Evolutionary conservation across 2,797 vertebrate species (phyloP).

Genomic region (Lithobates sylvaticus): DNA sequence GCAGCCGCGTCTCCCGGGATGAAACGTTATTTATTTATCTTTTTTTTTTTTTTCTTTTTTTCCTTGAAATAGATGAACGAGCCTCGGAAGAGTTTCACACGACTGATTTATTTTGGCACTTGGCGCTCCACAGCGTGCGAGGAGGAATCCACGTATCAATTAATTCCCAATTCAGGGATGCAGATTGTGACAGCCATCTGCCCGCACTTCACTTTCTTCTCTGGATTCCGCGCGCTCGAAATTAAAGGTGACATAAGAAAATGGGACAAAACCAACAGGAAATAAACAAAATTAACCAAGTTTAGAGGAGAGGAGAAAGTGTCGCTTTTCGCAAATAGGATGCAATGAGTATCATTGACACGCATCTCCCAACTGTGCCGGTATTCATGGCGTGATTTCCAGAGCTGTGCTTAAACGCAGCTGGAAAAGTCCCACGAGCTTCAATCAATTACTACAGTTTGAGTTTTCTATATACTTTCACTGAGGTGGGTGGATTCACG

Average conservation of each 20-base stretch:
- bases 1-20: slow-evolving; percentile 21
- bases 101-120: slow-evolving; percentile 60
- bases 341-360: too few relatives aligned
- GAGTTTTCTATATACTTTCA: too few relatives aligned
- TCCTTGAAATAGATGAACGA: slow-evolving; percentile 53
- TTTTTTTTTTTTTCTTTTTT: slow-evolving; percentile 24
- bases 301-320: too few relatives aligned
- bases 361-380: too few relatives aligned
- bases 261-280: slow-evolving; percentile 3
- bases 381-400: too few relatives aligned
- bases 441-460: too few relatives aligned
- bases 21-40: slow-evolving; percentile 47
- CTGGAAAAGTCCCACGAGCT: too few relatives aligned
- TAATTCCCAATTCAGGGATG: slow-evolving; percentile 59
- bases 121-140: slow-evolving; percentile 32
- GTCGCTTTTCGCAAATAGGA: too few relatives aligned
- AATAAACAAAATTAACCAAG: background rate
- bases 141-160: slow-evolving; percentile 58
- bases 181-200: slow-evolving; percentile 71
- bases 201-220: slow-evolving; percentile 68
- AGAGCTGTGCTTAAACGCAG: too few relatives aligned
- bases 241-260: slow-evolving; percentile 72
- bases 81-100: slow-evolving; percentile 48
- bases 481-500: too few relatives aligned
- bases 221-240: slow-evolving; percentile 67